phyloP scores from a whole-genome alignment of 1,140 invertebrate genomes.

The Psilanteris sp. region DNA sequence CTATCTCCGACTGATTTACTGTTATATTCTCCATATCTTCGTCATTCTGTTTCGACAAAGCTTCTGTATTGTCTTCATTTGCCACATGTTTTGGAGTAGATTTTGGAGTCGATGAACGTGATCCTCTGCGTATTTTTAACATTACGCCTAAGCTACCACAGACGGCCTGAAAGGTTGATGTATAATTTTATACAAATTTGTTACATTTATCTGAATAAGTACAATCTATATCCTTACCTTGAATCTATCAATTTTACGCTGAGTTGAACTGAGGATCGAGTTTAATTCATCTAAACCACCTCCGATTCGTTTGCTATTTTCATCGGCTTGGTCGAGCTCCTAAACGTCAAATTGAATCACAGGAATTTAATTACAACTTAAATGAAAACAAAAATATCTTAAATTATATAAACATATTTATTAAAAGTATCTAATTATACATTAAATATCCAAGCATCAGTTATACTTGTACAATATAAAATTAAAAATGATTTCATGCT shows the following conservation, averaged over 20 bases:
- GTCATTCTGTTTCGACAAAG: constrained; percentile 14
- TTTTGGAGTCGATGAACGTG: constrained; percentile 69
- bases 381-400: background rate
- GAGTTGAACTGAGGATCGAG: constrained; percentile 88
- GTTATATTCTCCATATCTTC: constrained; percentile 17
- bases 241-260: constrained; percentile 92
- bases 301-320: constrained; percentile 85
- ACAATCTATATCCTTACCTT: too few species aligned
- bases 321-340: constrained; percentile 85
- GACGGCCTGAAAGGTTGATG: too few species aligned
- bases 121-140: constrained; percentile 81
- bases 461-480: background rate
- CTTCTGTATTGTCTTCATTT: constrained; percentile 69
- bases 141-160: constrained; percentile 84
- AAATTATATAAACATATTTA: background rate
- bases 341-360: constrained; percentile 66
- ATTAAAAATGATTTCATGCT: background rate
- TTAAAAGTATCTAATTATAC: background rate
- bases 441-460: background rate
- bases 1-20: constrained; percentile 2
- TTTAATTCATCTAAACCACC: constrained; percentile 92
- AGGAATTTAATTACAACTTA: background rate
- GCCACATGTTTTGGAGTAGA: constrained; percentile 71
- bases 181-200: too few species aligned
- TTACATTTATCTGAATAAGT: too few species aligned